Evolutionary conservation across 2,888 invertebrate genomes (phyloP).

Genomic region (Abrostola tripartita): DNA sequence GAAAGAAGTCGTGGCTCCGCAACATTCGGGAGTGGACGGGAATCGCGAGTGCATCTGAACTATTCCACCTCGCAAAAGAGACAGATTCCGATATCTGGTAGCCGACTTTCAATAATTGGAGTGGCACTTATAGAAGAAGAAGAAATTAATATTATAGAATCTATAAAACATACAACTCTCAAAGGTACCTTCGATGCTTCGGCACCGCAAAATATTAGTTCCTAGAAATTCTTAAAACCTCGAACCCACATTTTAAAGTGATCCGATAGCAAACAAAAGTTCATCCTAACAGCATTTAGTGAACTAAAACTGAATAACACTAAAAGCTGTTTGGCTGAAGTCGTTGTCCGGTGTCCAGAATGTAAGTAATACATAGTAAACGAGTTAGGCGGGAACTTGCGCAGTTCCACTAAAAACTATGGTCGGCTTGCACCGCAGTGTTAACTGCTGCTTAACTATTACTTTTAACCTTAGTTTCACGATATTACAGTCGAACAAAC

Average conservation of each 20-base stretch:
- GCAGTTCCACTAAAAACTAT: constrained; percentile 48
- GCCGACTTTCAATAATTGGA: no score
- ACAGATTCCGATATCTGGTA: no score
- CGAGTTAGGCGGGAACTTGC: constrained; percentile 45
- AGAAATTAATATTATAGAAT: no score
- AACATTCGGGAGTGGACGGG: no score
- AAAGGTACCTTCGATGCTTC: no score
- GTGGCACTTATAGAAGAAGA: no score
- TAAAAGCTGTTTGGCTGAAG: constrained; percentile 61
- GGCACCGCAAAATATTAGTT: background rate
- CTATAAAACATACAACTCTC: no score
- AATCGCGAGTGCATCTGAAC: no score
- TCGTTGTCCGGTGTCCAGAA: constrained; percentile 49
- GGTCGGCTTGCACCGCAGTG: constrained; percentile 6
- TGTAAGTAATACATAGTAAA: constrained; percentile 56
- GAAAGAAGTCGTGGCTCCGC: no score
- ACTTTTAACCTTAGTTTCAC: no score
- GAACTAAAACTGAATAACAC: constrained; percentile 57
- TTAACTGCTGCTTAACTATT: constrained; percentile 9
- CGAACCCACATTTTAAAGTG: background rate
- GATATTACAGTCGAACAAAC: no score
- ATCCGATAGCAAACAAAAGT: constrained; percentile 33
- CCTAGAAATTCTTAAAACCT: background rate
- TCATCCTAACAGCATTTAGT: constrained; percentile 34
- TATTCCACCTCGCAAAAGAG: no score